A percentile compares a stretch with the other conserved stretches of the same genome.
Evolutionary conservation across 1,140 invertebrate genomes (phyloP).

Genomic region (Eurosta solidaginis): DNA sequence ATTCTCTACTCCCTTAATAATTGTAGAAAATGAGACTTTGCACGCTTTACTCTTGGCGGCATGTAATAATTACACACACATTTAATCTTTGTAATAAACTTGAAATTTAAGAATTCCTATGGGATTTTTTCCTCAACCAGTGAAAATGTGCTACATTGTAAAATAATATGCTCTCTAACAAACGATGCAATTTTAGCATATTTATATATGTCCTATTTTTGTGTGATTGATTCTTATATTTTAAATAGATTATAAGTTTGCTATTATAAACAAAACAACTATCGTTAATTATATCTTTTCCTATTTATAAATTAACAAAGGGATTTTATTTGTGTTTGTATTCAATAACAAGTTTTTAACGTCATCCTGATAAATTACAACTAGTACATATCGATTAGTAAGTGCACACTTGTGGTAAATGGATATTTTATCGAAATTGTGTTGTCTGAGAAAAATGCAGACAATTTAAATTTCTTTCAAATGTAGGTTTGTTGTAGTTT

Average conservation of each 20-base stretch:
- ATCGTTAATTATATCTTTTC: conserved; percentile 8
- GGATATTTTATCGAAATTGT: too few relatives aligned
- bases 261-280: neutral
- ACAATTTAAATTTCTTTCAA: too few relatives aligned
- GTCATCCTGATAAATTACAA: too few relatives aligned
- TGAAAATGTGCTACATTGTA: neutral
- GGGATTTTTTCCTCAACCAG: neutral
- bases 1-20: too few relatives aligned
- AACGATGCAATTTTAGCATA: neutral
- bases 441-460: too few relatives aligned
- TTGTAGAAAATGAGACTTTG: too few relatives aligned
- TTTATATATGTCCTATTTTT: neutral
- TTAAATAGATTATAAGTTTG: neutral
- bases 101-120: neutral
- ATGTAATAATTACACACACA: neutral
- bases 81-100: neutral
- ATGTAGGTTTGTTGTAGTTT: too few relatives aligned
- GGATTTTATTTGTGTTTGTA: neutral
- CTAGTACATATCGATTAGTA: too few relatives aligned
- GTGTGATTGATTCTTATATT: neutral
- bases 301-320: neutral
- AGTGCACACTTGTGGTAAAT: too few relatives aligned
- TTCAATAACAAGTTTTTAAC: neutral
- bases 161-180: neutral
- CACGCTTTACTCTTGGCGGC: too few relatives aligned